Evolutionary conservation across 2,113 vertebrate species (phyloP).

Genomic region (Eretmodus cyanostictus): DNA sequence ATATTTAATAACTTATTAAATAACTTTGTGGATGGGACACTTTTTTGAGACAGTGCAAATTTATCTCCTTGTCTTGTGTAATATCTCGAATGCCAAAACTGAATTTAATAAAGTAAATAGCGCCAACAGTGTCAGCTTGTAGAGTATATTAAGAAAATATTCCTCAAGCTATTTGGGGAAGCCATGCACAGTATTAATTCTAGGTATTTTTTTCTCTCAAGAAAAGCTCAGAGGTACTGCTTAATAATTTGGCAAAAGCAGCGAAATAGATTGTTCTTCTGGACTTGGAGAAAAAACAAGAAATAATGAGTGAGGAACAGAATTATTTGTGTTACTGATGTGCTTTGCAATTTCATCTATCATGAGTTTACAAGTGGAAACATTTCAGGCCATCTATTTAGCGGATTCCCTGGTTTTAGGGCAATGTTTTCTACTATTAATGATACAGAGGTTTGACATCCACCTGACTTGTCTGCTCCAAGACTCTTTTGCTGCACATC

Average conservation of each 20-base stretch:
- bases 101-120: neutral
- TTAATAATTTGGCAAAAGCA: neutral
- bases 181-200: neutral
- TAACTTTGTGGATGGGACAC: neutral
- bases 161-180: neutral
- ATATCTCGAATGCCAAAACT: neutral
- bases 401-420: neutral
- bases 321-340: neutral
- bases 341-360: neutral
- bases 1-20: slow-evolving; percentile 18
- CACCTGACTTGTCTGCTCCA: neutral
- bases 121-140: neutral
- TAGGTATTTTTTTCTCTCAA: neutral
- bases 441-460: neutral
- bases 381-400: neutral
- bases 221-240: neutral
- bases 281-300: neutral
- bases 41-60: neutral
- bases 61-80: neutral
- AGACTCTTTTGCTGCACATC: neutral
- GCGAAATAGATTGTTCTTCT: neutral
- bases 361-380: neutral
- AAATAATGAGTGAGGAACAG: neutral
- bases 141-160: neutral
- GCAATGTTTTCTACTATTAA: neutral